phyloP scores from a whole-genome alignment of 1,140 invertebrate species.

The Neodiprion fabricii region DNA sequence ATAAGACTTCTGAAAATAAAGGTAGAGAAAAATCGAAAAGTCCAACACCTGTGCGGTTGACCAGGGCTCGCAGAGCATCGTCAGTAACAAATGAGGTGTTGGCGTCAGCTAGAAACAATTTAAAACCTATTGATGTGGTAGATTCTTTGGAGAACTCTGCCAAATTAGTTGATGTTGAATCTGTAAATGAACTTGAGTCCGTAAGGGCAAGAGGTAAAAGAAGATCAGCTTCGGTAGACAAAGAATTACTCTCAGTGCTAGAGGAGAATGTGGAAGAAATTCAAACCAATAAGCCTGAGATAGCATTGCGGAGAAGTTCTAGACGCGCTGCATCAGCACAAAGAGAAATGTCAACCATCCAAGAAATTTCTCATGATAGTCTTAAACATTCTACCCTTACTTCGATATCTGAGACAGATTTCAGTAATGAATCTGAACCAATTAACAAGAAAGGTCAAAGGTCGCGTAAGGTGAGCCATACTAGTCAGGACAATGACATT shows the following conservation, averaged over 20 bases:
- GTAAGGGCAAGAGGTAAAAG: neutral
- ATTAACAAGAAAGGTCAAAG: neutral
- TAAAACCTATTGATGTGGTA: neutral
- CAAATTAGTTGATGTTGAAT: neutral
- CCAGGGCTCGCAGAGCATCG: conserved; percentile 34
- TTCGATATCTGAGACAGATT: neutral
- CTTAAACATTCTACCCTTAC: neutral
- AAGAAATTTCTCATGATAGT: neutral
- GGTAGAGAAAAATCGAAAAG: neutral
- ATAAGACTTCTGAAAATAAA: neutral
- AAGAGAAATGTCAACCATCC: conserved; percentile 22
- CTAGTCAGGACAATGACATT: neutral
- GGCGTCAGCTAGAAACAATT: too few species aligned
- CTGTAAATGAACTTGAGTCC: neutral
- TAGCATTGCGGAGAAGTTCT: conserved; percentile 25
- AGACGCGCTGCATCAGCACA: conserved; percentile 32
- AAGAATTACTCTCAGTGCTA: conserved; percentile 24
- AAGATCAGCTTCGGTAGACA: conserved; percentile 27
- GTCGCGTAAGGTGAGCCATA: neutral
- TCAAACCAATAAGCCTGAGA: neutral
- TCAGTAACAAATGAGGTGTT: conserved; percentile 21
- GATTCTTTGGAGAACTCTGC: neutral
- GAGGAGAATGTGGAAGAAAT: neutral
- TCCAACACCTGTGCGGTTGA: conserved; percentile 24
- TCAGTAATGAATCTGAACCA: neutral